These are phyloP conservation scores for Pteria penguin DNA, from an alignment of 2,888 invertebrate species.

Conservation along the genomic window DNA sequence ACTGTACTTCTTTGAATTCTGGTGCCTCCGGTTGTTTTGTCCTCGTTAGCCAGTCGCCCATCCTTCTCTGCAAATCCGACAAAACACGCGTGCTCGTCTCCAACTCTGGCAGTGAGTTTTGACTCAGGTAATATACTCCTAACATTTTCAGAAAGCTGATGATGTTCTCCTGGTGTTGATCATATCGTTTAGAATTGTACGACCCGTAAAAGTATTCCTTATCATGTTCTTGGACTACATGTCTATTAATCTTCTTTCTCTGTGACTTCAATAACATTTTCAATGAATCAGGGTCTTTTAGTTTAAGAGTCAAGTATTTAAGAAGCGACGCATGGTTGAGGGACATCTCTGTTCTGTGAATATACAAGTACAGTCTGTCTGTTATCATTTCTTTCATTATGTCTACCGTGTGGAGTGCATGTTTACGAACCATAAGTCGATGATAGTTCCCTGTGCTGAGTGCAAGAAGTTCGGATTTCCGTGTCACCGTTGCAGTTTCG, in stretches of 20 bases:
- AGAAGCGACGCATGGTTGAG: constrained; percentile 57
- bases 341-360: constrained; percentile 58
- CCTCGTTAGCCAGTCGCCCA: constrained; percentile 49
- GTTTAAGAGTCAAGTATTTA: constrained; percentile 67
- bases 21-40: constrained; percentile 35
- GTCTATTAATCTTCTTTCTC: constrained; percentile 40
- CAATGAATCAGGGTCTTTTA: constrained; percentile 59
- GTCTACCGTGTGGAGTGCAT: constrained; percentile 52
- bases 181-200: constrained; percentile 28
- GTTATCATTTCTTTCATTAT: constrained; percentile 60
- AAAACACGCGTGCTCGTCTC: constrained; percentile 53
- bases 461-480: constrained; percentile 64
- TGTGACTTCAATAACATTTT: constrained; percentile 46
- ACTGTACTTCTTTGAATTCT: background rate
- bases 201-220: constrained; percentile 39
- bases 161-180: constrained; percentile 49
- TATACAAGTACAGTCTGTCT: constrained; percentile 65
- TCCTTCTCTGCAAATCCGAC: constrained; percentile 52
- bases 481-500: constrained; percentile 62
- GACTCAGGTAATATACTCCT: constrained; percentile 46
- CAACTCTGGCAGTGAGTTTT: constrained; percentile 49
- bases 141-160: constrained; percentile 55
- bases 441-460: constrained; percentile 63
- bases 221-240: constrained; percentile 26
- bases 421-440: constrained; percentile 63